Evolutionary conservation across 2,888 invertebrate genomes (phyloP).

Genomic region (Pachliopta kotzebuea): DNA sequence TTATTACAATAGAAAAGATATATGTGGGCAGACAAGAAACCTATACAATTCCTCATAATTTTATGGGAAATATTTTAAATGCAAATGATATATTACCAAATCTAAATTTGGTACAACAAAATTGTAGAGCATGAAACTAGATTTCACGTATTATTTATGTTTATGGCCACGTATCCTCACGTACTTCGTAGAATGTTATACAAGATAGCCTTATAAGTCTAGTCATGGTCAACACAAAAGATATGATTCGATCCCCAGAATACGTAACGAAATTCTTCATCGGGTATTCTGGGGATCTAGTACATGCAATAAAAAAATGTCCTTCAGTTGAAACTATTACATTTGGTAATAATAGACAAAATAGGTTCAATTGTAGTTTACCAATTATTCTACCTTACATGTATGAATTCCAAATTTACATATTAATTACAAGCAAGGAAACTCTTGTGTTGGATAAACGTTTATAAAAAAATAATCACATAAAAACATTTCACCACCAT

Average conservation of each 20-base stretch:
- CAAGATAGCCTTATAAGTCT: slow-evolving; percentile 1
- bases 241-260: not conserved
- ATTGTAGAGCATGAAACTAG: not conserved
- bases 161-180: slow-evolving; percentile 41
- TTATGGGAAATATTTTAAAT: too few relatives aligned
- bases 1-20: too few relatives aligned
- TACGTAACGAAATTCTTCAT: not conserved
- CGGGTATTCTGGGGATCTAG: not conserved
- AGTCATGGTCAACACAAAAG: not conserved
- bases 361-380: too few relatives aligned
- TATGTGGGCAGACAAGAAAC: too few relatives aligned
- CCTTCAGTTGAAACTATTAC: too few relatives aligned
- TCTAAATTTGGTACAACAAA: slow-evolving; percentile 24
- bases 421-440: not conserved
- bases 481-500: slow-evolving; percentile 2
- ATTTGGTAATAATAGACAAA: too few relatives aligned
- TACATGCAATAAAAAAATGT: not conserved
- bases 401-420: not conserved
- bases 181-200: slow-evolving; percentile 32
- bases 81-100: not conserved
- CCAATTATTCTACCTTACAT: too few relatives aligned
- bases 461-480: not conserved
- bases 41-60: too few relatives aligned
- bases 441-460: not conserved
- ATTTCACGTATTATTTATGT: slow-evolving; percentile 24